Evolutionary conservation across 1,140 invertebrate species (phyloP), one percentile per base, ranked within the genome.

Genomic region (Laupala kohalensis): DNA sequence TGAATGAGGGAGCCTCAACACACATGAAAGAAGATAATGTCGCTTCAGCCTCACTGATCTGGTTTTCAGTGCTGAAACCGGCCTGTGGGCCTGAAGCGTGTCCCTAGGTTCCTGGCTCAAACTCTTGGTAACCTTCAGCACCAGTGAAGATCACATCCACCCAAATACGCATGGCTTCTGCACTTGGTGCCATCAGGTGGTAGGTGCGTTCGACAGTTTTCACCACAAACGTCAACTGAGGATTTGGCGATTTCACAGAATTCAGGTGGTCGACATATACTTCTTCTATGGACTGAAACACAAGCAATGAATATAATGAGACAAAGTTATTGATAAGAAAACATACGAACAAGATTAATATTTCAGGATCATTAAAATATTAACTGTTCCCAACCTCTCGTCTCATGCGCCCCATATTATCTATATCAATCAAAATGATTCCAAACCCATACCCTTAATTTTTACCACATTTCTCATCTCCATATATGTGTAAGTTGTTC

Each of bases 211-310:
- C 92, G 73, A 89, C 87, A 0, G 96, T 97, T 81, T 98, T 98
- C n/a, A 98, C 92, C 77, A 96, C 95, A 78, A 98, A 98, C 1
- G 96, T 97, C 68, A 94, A 84, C 73, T 93, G 90, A 12, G 93
- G 92, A 75, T 91, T 93, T 5, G 94, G 93, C 72, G 93, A 96
- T 81, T 94, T 94, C 0, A 94, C 89, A n/a, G 88, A 88, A 81
- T 96, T 91, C 78, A 94, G 87, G 81, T 98, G 95, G 80, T 98
- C 96, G 73, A 97, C 88, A 80, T 97, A 98, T 27, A 98, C 96
- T 82, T 98, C 95, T 83, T 96, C 93, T 74, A 99, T 98, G 13
- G 94, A 92, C 92, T 98, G 79, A 80, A 79, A 70, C 6, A 78
- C 73, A 72, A 76, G 73, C 66, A 71, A n/a, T 19, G 9, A 3